Percentiles rank a stretch among this genome's conserved stretches.
phyloP scores from a whole-genome alignment of 2,797 vertebrate species.

The Tragopan temminckii region DNA sequence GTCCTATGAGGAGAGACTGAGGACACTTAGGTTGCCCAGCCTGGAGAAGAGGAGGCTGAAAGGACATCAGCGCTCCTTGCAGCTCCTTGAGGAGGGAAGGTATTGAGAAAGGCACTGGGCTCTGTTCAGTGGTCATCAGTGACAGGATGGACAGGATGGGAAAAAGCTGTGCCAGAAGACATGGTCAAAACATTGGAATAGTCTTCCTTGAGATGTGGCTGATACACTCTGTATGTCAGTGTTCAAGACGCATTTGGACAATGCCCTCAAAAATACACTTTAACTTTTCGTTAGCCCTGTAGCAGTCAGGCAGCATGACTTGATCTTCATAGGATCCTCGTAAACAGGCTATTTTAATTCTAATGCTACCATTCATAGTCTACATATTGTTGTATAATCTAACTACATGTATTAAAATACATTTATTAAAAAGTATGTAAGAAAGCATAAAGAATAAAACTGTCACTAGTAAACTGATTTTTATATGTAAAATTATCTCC shows the following conservation, averaged over 20 bases:
- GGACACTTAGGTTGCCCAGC: neutral
- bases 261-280: neutral
- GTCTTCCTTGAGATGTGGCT: neutral
- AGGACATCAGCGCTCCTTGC: neutral
- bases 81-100: neutral
- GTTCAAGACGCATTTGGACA: neutral
- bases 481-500: accelerated
- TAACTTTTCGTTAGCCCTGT: neutral
- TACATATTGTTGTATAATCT: neutral
- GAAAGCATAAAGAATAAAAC: neutral
- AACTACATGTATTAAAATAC: neutral
- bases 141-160: neutral
- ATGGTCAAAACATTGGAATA: neutral
- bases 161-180: neutral
- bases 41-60: neutral
- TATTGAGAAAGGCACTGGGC: neutral
- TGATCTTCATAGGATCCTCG: neutral
- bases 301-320: neutral
- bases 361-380: neutral
- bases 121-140: neutral
- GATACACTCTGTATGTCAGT: neutral
- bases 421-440: neutral
- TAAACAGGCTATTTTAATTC: neutral
- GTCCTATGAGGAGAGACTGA: too few relatives aligned
- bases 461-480: neutral